Percentiles rank a stretch among this genome's conserved stretches.
Conservation (phyloP, 2,797 vertebrate genomes). For the Halcyon badia region DNA sequence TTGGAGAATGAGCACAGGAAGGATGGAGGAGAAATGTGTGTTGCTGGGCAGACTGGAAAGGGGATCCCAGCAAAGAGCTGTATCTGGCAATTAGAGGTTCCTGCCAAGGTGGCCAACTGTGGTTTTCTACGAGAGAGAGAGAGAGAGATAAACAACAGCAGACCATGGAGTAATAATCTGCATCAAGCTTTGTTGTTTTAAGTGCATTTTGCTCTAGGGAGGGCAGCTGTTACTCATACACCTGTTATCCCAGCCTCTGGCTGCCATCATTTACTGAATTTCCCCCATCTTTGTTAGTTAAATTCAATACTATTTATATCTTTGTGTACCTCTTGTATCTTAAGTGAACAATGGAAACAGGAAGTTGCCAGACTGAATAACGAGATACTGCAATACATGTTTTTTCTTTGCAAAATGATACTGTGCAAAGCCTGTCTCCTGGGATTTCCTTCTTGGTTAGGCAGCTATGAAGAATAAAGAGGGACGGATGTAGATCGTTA, state of each 20-base stretch:
- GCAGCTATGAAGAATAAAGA: background rate
- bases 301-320: background rate
- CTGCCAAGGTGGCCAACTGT: background rate
- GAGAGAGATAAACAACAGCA: background rate
- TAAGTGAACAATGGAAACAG: background rate
- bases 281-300: background rate
- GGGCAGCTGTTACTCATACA: background rate
- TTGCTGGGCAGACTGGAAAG: background rate
- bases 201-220: background rate
- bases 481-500: background rate
- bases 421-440: background rate
- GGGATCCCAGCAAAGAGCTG: background rate
- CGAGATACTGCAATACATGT: background rate
- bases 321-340: background rate
- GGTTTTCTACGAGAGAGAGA: background rate
- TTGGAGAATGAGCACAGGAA: background rate
- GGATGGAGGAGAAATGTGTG: background rate
- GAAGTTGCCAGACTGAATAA: background rate
- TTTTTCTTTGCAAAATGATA: background rate
- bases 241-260: background rate
- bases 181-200: background rate
- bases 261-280: background rate
- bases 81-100: too few species aligned
- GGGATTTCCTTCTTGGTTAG: background rate
- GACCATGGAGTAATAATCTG: background rate